phyloP scores from a whole-genome alignment of 2,797 vertebrate species.

The Lophotriccus pileatus region DNA sequence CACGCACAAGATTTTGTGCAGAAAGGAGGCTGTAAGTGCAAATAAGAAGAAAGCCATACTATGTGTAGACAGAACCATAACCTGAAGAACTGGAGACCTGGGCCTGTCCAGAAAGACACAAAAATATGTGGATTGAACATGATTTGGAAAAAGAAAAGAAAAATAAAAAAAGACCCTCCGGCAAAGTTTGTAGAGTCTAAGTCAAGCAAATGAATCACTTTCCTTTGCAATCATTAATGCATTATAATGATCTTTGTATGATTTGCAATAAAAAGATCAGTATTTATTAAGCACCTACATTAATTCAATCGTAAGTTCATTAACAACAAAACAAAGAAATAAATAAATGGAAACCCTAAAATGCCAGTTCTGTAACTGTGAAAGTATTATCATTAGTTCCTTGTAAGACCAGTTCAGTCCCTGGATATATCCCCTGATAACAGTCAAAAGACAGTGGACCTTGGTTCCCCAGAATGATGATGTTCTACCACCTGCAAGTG shows the following conservation, averaged over 20 bases:
- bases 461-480: neutral
- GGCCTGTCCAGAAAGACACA: neutral
- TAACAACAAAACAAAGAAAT: neutral
- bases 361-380: neutral
- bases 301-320: neutral
- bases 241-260: neutral
- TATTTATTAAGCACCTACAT: neutral
- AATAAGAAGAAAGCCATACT: neutral
- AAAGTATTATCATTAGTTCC: neutral
- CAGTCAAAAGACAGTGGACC: neutral
- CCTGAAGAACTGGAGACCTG: neutral
- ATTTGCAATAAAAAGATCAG: neutral
- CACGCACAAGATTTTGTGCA: neutral
- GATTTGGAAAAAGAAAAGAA: neutral
- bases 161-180: neutral
- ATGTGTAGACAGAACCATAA: neutral
- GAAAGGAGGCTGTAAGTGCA: neutral
- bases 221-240: neutral
- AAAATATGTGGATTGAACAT: neutral
- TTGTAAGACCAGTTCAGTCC: neutral
- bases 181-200: neutral
- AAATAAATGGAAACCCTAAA: neutral
- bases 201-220: neutral
- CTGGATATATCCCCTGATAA: neutral
- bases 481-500: neutral